phyloP scores from a whole-genome alignment of 2,797 vertebrate genomes.

The Acomys russatus region DNA sequence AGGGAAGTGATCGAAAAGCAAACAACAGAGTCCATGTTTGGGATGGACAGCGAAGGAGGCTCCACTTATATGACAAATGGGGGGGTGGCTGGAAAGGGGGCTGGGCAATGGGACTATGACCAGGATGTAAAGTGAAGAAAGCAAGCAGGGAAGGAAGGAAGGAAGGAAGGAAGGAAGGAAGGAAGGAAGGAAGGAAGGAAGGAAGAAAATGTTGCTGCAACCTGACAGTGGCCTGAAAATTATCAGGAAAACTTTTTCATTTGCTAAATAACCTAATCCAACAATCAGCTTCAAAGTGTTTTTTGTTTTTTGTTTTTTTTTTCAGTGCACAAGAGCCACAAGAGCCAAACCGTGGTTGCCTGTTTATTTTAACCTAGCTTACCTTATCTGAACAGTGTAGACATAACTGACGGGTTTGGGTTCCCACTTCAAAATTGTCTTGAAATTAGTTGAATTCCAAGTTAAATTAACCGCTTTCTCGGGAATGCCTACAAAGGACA shows the following conservation, averaged over 20 bases:
- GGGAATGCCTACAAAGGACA: conserved; percentile 83
- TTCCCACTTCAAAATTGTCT: conserved; percentile 94
- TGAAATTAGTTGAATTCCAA: conserved; percentile 97
- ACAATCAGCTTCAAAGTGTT: conserved; percentile 4
- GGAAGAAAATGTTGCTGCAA: no score
- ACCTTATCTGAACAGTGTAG: conserved; percentile 95
- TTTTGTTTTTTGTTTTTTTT: neutral
- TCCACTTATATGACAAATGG: no score
- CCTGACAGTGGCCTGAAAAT: neutral
- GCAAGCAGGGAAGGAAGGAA: no score
- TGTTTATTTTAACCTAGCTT: conserved; percentile 82
- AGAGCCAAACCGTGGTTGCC: neutral
- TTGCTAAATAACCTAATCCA: neutral
- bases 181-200: no score
- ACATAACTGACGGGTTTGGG: conserved; percentile 90
- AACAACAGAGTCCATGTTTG: no score
- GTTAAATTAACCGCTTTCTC: conserved; percentile 87
- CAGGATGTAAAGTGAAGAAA: no score
- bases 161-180: no score
- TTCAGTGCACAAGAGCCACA: neutral
- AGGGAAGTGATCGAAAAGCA: no score
- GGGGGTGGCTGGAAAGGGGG: no score
- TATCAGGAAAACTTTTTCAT: neutral
- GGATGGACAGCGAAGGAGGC: no score
- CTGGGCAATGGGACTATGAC: no score